Evolutionary conservation across 2,797 vertebrate genomes (phyloP).

Genomic region (Odontamblyopus lacepedii): DNA sequence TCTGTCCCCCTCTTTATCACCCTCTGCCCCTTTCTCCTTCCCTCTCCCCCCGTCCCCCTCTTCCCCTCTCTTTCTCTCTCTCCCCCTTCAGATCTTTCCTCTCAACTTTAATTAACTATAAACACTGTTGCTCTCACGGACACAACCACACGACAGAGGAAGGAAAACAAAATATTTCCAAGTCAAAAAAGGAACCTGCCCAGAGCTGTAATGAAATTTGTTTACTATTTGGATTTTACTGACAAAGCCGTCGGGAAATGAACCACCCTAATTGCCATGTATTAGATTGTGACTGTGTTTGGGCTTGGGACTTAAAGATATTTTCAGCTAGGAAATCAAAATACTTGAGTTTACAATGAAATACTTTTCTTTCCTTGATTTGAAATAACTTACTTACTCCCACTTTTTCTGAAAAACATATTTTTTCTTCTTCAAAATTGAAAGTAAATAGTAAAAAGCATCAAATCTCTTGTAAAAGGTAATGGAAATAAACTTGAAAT

Average conservation of each 20-base stretch:
- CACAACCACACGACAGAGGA: conserved; percentile 32
- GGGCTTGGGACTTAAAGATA: too few relatives aligned
- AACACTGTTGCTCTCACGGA: conserved; percentile 26
- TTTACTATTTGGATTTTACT: not conserved
- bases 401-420: not conserved
- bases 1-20: not conserved
- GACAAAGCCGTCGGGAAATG: not conserved
- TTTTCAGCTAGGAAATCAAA: too few relatives aligned
- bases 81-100: conserved; percentile 54
- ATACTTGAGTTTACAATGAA: too few relatives aligned
- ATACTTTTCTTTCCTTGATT: too few relatives aligned
- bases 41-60: conserved; percentile 6
- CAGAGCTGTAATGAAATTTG: not conserved
- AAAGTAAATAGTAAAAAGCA: not conserved
- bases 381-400: not conserved
- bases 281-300: not conserved
- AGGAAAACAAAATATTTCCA: conserved; percentile 59
- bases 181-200: conserved; percentile 54
- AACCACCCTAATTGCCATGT: not conserved
- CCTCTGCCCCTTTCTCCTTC: too few relatives aligned
- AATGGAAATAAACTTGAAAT: too few relatives aligned
- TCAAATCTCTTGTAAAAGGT: not conserved
- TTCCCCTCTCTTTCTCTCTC: conserved; percentile 11
- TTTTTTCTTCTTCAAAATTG: not conserved
- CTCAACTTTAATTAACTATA: conserved; percentile 72